A percentile compares a stretch with the other conserved stretches of the same genome.
Evolutionary conservation across 2,113 vertebrate species (phyloP).

Genomic region (Jaculus jaculus): DNA sequence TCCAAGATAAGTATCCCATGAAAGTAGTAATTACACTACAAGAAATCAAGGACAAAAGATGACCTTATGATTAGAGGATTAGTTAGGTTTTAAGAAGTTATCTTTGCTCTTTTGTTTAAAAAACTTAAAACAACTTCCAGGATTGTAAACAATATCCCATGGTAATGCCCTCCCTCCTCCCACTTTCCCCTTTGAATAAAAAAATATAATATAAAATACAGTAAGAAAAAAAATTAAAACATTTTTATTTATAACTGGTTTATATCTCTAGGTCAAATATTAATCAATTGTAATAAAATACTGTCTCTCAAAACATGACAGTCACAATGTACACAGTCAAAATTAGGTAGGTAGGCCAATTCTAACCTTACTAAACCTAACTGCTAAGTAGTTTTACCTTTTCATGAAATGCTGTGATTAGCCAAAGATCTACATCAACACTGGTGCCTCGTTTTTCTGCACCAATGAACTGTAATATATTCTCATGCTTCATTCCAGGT

Average conservation of each 20-base stretch:
- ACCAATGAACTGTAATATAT: slow-evolving; percentile 95
- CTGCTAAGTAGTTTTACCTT: slow-evolving; percentile 85
- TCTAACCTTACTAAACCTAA: slow-evolving; percentile 25
- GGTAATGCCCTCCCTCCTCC: no score
- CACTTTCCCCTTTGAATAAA: no score
- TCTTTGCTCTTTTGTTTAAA: slow-evolving; percentile 29
- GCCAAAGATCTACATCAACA: slow-evolving; percentile 97
- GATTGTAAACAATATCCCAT: no score
- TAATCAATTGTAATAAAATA: slow-evolving; percentile 5
- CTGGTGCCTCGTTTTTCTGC: slow-evolving; percentile 96
- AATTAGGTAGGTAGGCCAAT: background rate
- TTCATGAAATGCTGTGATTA: slow-evolving; percentile 97
- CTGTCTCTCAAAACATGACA: background rate
- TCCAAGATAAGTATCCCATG: slow-evolving; percentile 6
- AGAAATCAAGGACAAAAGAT: background rate
- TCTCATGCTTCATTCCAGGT: slow-evolving; percentile 98
- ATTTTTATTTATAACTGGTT: slow-evolving; percentile 20
- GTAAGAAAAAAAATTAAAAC: no score
- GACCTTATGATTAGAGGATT: background rate
- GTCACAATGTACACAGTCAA: no score
- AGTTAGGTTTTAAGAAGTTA: background rate
- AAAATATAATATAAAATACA: no score
- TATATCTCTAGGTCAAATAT: slow-evolving; percentile 26
- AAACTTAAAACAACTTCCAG: no score
- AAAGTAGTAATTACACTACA: background rate